Conservation (phyloP, 2,888 invertebrate species). For the Chaetogeoica ovagalla region DNA sequence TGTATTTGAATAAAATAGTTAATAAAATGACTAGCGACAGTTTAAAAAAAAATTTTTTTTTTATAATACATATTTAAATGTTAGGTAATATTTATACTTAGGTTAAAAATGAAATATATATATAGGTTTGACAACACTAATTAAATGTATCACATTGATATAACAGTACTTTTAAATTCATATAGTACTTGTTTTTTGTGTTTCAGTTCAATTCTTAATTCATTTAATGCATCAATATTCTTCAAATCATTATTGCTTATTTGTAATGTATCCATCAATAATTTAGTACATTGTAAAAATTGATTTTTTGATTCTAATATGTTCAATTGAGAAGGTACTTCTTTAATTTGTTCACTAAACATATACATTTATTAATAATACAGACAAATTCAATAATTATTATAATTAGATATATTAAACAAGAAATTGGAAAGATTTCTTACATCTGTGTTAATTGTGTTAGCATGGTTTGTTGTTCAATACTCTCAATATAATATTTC, state of each 20-base stretch:
- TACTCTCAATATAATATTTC: slow-evolving; percentile 90
- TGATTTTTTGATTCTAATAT: slow-evolving; percentile 72
- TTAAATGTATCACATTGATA: background rate
- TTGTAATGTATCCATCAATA: slow-evolving; percentile 71
- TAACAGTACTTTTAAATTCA: background rate
- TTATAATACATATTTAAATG: too few species aligned
- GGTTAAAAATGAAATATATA: too few species aligned
- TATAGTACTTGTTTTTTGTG: slow-evolving; percentile 66
- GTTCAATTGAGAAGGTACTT: slow-evolving; percentile 72
- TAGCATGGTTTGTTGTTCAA: slow-evolving; percentile 92
- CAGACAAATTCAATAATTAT: background rate
- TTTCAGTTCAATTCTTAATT: slow-evolving; percentile 76
- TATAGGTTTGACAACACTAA: too few species aligned
- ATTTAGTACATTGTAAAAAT: slow-evolving; percentile 82
- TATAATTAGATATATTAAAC: background rate
- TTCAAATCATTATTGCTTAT: slow-evolving; percentile 73
- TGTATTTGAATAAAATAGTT: too few species aligned
- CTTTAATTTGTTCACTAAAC: slow-evolving; percentile 73
- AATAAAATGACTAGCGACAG: too few species aligned
- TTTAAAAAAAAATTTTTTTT: too few species aligned
- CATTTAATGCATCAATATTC: slow-evolving; percentile 81
- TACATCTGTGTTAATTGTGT: slow-evolving; percentile 89
- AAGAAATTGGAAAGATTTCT: slow-evolving; percentile 58
- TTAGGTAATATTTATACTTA: too few species aligned
- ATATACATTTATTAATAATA: slow-evolving; percentile 37